Base-by-base conservation (phyloP, 64 coral and sea anemone genomes). In the Cladopsammia gracilis region DNA sequence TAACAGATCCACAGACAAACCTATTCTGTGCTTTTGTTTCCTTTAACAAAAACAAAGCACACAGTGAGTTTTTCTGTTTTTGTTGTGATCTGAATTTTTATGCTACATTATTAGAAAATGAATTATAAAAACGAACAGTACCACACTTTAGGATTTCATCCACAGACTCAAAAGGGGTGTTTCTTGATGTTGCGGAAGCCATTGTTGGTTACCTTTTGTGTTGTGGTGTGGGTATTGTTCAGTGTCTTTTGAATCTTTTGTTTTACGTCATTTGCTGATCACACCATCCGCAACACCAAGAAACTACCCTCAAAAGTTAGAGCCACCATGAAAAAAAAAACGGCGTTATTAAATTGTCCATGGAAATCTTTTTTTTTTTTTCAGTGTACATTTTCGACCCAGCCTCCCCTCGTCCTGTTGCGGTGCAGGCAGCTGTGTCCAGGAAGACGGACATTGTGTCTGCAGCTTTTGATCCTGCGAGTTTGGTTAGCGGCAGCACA, bases 321-420 rank as follows among this genome's bases (percentile, higher is more conserved):
- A 1, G n/a, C 16, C 4, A 68, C 4, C 20, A 8, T 7, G 4
- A 68, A 58, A 82, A 20, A 24, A 60, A 3, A 82, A 60, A 13
- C 7, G 12, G 9, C 15, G 0, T 4, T 76, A 7, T 89, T 10
- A 77, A 77, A 76, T 7, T 12, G 16, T 2, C 5, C 19, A 13
- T 65, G 18, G 1, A 10, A 7, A 10, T 73, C 7, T 91, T 50
- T 11, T 24, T 77, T 78, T 66, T 56, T 68, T 13, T 86, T 88
- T n/a, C 48, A 95, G 94, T 95, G 88, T 95, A 95, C 45, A 25
- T 91, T 59, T 95, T 95, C 49, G 94, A 95, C 43, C 94, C 94
- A 18, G 66, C 88, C 16, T 90, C 75, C 16, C 88, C 94, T 16
- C 53, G 34, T 62, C 94, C 94, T 18, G 18, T 91, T 1, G 94